Conservation (phyloP, 2,113 vertebrate genomes). For the Peromyscus californicus region DNA sequence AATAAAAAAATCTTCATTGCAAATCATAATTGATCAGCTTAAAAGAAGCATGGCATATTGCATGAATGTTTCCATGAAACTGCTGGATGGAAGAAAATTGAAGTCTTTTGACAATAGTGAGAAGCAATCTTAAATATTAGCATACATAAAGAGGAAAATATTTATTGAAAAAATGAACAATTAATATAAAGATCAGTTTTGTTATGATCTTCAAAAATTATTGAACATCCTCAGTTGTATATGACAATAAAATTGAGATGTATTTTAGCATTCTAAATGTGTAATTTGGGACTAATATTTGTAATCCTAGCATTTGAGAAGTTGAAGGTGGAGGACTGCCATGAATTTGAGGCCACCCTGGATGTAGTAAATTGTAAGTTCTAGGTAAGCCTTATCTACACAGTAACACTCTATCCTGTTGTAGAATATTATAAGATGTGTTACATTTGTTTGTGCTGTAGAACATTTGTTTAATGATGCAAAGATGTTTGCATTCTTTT, state of each 20-base stretch:
- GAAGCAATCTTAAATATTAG: not conserved
- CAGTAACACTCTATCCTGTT: not conserved
- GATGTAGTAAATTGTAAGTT: not conserved
- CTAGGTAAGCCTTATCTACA: not conserved
- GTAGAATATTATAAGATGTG: too few species aligned
- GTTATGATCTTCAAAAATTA: not conserved
- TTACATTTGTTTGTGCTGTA: too few species aligned
- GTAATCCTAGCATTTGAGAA: not conserved
- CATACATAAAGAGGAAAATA: not conserved
- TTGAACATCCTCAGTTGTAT: not conserved
- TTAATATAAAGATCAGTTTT: not conserved
- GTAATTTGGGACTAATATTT: not conserved
- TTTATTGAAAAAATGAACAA: slow-evolving; percentile 16
- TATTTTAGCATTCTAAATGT: not conserved
- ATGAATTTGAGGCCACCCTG: not conserved
- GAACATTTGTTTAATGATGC: too few species aligned
- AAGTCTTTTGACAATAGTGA: not conserved
- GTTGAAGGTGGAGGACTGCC: not conserved
- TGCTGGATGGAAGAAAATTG: not conserved
- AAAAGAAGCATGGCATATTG: not conserved
- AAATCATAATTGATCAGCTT: slow-evolving; percentile 7
- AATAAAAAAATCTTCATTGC: not conserved
- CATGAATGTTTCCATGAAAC: slow-evolving; percentile 31
- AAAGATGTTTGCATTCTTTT: too few species aligned
- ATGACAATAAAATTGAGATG: slow-evolving; percentile 35